Evolutionary conservation across 2,113 vertebrate genomes (phyloP).

Genomic region (Aspiorhynchus laticeps): DNA sequence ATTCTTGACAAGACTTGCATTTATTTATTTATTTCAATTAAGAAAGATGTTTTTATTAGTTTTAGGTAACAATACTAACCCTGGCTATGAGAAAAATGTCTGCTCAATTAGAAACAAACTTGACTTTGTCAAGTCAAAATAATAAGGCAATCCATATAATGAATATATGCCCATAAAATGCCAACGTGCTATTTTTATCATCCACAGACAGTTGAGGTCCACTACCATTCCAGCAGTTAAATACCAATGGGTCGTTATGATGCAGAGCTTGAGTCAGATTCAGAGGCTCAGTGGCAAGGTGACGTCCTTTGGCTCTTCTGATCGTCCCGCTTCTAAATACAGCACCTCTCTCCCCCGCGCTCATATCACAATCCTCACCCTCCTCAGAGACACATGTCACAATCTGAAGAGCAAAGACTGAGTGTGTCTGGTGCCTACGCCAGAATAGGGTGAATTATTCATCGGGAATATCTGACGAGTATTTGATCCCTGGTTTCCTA

Average conservation of each 20-base stretch:
- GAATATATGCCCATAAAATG: not conserved
- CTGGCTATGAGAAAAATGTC: too few species aligned
- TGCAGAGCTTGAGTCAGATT: not conserved
- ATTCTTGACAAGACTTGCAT: too few species aligned
- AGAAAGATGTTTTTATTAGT: too few species aligned
- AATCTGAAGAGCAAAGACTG: not conserved
- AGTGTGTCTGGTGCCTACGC: constrained; percentile 1
- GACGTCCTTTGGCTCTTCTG: constrained; percentile 20
- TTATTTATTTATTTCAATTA: too few species aligned
- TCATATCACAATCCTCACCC: constrained; percentile 10
- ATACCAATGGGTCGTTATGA: not conserved
- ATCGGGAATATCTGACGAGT: not conserved
- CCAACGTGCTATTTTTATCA: not conserved
- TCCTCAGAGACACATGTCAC: constrained; percentile 25
- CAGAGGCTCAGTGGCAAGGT: constrained; percentile 1
- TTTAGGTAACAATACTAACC: too few species aligned
- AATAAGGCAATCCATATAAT: too few species aligned
- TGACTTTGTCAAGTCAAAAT: too few species aligned
- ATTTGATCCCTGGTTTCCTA: not conserved
- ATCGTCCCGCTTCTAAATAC: not conserved
- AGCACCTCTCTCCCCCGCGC: not conserved
- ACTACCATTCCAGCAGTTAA: not conserved
- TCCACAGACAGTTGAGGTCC: not conserved
- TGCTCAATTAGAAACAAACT: too few species aligned
- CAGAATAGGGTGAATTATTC: not conserved